phyloP scores from a whole-genome alignment of 2,888 invertebrate species.

The Onchidella celtica region DNA sequence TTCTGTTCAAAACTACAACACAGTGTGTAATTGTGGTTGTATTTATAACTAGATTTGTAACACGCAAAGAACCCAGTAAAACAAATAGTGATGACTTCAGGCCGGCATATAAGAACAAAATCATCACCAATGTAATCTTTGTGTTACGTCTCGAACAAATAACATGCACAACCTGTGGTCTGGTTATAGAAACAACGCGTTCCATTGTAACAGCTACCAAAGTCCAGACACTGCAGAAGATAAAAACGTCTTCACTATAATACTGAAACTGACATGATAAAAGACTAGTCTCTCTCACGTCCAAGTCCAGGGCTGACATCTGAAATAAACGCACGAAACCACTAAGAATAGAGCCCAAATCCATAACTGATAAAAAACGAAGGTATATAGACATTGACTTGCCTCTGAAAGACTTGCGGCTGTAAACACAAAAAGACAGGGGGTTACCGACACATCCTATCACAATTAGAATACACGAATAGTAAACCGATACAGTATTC shows the following conservation, averaged over 20 bases:
- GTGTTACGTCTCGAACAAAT: background rate
- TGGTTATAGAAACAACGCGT: background rate
- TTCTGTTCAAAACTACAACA: background rate
- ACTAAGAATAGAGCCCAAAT: background rate
- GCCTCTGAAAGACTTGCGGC: background rate
- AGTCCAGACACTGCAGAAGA: conserved; percentile 17
- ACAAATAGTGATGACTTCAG: background rate
- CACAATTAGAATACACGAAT: background rate
- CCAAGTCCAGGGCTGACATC: background rate
- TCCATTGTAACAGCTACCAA: background rate
- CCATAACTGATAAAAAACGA: conserved; percentile 9
- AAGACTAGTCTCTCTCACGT: background rate
- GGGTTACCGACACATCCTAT: background rate
- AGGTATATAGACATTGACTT: conserved; percentile 6
- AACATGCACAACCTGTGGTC: background rate
- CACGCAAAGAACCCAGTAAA: background rate
- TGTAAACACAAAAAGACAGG: conserved; percentile 14
- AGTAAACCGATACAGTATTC: background rate
- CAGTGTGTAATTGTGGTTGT: background rate
- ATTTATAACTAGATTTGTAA: background rate
- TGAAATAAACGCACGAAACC: background rate
- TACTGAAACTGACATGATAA: background rate
- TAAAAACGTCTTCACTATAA: background rate
- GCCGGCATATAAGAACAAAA: too few relatives aligned
- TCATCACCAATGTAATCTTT: too few relatives aligned